Evolutionary conservation across 92 coral and sea anemone species (phyloP), one percentile per base, ranked within the genome.

Genomic region (Muricea muricata): DNA sequence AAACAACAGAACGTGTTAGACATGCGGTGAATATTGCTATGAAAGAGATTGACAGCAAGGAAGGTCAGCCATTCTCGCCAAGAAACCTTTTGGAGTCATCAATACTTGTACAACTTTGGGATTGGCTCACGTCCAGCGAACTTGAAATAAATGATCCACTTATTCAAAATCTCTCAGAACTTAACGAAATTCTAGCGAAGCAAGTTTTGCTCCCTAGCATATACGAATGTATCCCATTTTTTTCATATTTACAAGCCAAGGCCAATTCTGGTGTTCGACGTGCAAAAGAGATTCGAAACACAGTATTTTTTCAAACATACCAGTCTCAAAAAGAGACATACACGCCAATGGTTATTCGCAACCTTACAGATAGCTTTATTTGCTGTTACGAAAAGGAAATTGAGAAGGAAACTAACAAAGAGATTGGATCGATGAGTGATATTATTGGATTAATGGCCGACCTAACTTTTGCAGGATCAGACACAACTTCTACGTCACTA

Each of bases 401-500:
- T 12, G 5, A 0, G 12, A 65, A 65, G 35, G 72, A 65, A 23
- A 65, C 25, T 65, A 7, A 4, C n/a, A 65, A 65, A 34, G n/a
- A n/a, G n/a, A n/a, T n/a, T n/a, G n/a, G n/a, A n/a, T n/a, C n/a
- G n/a, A n/a, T n/a, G n/a, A n/a, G n/a, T n/a, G n/a, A n/a, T n/a
- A n/a, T n/a, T n/a, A n/a, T n/a, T n/a, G n/a, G n/a, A n/a, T n/a
- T n/a, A n/a, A n/a, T n/a, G n/a, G n/a, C n/a, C n/a, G n/a, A n/a
- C n/a, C n/a, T n/a, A n/a, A n/a, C n/a, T n/a, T n/a, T n/a, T n/a
- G n/a, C n/a, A n/a, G n/a, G n/a, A n/a, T n/a, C n/a, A n/a, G n/a
- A n/a, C n/a, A n/a, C n/a, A n/a, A 77, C 88, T 6, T 54, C 88
- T 10, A 75, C 88, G 24, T 37, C 83, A 0, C 47, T 90, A 17